Conservation (phyloP, 2,113 vertebrate genomes). For the Plecotus auritus region DNA sequence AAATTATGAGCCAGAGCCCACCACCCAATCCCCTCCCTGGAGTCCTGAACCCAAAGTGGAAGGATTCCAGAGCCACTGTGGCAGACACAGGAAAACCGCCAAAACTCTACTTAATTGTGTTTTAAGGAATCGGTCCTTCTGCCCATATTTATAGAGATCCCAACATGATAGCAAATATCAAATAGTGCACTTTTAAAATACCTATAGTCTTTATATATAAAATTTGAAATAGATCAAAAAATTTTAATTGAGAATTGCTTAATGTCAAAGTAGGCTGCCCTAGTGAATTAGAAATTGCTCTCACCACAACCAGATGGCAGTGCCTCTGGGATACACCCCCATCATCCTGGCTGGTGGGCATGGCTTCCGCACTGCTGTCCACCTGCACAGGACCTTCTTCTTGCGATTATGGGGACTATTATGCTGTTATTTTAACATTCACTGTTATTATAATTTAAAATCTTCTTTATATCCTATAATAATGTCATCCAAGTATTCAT, state of each 20-base stretch:
- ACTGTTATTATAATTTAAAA: constrained; percentile 72
- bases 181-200: not conserved
- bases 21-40: too few relatives aligned
- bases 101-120: not conserved
- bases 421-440: constrained; percentile 71
- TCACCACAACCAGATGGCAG: not conserved
- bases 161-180: not conserved
- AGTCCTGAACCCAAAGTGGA: not conserved
- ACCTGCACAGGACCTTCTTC: not conserved
- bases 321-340: not conserved
- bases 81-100: not conserved
- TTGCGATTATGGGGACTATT: not conserved
- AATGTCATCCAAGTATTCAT: constrained; percentile 74
- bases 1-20: not conserved
- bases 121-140: not conserved
- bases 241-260: not conserved
- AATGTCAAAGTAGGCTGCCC: not conserved
- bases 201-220: not conserved
- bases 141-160: not conserved
- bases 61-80: not conserved
- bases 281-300: not conserved
- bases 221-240: not conserved
- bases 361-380: not conserved
- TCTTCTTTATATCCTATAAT: constrained; percentile 73
- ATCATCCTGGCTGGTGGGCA: not conserved